Evolutionary conservation across 2,113 vertebrate species (phyloP).

Genomic region (Nansenia antarctica): DNA sequence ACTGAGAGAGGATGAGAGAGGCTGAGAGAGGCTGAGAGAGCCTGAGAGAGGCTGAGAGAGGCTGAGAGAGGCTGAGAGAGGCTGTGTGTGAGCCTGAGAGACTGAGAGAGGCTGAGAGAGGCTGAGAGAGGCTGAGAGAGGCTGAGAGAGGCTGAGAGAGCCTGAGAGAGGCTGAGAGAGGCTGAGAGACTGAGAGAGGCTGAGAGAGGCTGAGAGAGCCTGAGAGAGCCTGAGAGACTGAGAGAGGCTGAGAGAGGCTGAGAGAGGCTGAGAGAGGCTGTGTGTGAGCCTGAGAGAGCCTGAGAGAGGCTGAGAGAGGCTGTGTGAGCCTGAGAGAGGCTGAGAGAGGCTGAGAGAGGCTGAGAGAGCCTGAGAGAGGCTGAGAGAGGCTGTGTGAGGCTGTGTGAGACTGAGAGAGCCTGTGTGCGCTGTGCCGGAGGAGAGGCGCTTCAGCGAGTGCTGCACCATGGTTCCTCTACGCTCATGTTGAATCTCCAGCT

Average conservation of each 20-base stretch:
- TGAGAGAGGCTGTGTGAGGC: constrained; percentile 2
- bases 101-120: too few species aligned
- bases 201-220: constrained; percentile 6
- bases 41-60: too few species aligned
- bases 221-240: constrained; percentile 1
- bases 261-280: constrained; percentile 9
- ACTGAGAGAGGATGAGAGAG: constrained; percentile 7
- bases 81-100: background rate
- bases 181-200: too few species aligned
- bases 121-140: too few species aligned
- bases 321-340: constrained; percentile 3
- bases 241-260: constrained; percentile 15
- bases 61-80: too few species aligned
- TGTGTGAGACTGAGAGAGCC: constrained; percentile 10
- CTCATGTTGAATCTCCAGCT: background rate
- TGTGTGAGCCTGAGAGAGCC: background rate
- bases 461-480: background rate
- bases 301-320: constrained; percentile 3
- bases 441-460: background rate
- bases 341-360: constrained; percentile 11
- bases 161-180: constrained; percentile 13
- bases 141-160: too few species aligned
- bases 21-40: constrained; percentile 11
- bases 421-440: background rate
- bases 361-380: constrained; percentile 4